Percentiles rank a stretch among this genome's conserved stretches.
Evolutionary conservation across 2,797 vertebrate species (phyloP).

Genomic region (Lindbergichthys nudifrons): DNA sequence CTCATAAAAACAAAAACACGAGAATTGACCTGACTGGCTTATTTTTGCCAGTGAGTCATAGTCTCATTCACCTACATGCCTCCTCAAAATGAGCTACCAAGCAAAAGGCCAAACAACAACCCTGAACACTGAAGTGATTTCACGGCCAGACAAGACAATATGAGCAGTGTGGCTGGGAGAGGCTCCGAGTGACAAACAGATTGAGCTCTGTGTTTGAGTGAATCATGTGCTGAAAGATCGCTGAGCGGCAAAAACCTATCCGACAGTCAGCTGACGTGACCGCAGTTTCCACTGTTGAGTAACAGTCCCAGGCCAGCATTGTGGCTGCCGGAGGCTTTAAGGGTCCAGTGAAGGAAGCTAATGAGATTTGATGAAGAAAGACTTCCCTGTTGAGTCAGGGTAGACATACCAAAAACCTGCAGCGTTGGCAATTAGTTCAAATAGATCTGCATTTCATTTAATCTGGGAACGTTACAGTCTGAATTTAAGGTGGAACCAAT

Average conservation of each 20-base stretch:
- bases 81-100: conserved; percentile 35
- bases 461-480: not conserved
- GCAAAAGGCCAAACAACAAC: conserved; percentile 2
- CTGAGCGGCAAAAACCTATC: conserved; percentile 72
- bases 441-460: not conserved
- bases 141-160: conserved; percentile 55
- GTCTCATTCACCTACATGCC: conserved; percentile 58
- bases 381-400: conserved; percentile 19
- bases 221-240: conserved; percentile 74
- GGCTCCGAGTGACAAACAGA: conserved; percentile 63
- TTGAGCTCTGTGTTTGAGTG: conserved; percentile 66
- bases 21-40: conserved; percentile 47
- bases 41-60: conserved; percentile 57
- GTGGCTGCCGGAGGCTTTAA: conserved; percentile 29
- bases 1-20: conserved; percentile 63
- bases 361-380: conserved; percentile 16
- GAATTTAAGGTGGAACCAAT: conserved; percentile 1
- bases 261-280: conserved; percentile 78
- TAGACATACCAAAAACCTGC: no score
- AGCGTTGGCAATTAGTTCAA: no score
- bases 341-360: conserved; percentile 21
- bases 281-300: conserved; percentile 59
- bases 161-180: conserved; percentile 52
- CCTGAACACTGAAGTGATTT: conserved; percentile 35
- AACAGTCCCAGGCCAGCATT: conserved; percentile 46